A percentile compares a stretch with the other conserved stretches of the same genome.
Evolutionary conservation across 2,797 vertebrate genomes (phyloP).

Genomic region (Atherinosoma microstoma): DNA sequence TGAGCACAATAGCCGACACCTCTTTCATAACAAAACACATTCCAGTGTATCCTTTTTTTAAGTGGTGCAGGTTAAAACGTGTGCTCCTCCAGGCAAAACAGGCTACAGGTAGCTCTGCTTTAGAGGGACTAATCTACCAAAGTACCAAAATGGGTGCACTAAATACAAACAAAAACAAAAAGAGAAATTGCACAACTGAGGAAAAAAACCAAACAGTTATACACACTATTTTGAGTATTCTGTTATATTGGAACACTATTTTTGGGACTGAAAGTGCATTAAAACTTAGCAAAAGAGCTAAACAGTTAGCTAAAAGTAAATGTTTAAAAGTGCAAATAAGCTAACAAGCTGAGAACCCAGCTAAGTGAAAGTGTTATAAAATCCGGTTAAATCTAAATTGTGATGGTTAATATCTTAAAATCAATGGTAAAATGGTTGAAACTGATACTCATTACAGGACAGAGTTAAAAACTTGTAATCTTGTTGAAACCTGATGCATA

Average conservation of each 20-base stretch:
- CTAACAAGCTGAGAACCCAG: neutral
- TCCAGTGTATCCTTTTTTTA: neutral
- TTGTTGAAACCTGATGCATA: neutral
- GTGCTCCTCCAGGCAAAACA: neutral
- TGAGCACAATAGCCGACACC: slow-evolving; percentile 6
- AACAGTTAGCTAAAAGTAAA: neutral
- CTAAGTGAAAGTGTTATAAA: neutral
- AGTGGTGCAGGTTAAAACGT: neutral
- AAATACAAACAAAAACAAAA: neutral
- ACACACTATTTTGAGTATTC: neutral
- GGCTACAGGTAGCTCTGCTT: no score
- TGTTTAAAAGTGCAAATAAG: neutral
- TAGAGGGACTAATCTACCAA: no score
- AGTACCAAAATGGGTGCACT: no score
- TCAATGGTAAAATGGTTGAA: no score
- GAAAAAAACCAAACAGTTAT: neutral
- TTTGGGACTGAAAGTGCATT: neutral
- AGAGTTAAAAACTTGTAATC: no score
- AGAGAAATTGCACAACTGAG: neutral
- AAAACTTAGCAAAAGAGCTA: neutral
- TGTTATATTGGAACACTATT: neutral
- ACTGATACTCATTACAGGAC: no score
- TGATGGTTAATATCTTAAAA: neutral
- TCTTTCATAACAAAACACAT: slow-evolving; percentile 13
- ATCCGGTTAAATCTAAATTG: neutral